These are phyloP conservation scores for Habrosyne pyritoides DNA, from an alignment of 2,888 invertebrate genomes.

Conservation along the genomic window DNA sequence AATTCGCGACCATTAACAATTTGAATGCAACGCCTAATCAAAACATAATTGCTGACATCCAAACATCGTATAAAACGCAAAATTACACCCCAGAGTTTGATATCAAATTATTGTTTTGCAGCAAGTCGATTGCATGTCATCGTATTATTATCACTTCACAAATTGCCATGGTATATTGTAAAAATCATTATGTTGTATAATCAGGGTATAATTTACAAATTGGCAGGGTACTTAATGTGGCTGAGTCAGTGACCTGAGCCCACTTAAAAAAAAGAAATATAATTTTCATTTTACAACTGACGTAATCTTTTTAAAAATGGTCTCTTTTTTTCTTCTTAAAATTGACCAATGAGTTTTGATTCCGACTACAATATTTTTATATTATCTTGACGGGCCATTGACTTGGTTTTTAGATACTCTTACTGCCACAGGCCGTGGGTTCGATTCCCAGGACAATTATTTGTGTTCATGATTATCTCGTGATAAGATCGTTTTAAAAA, in stretches of 20 bases:
- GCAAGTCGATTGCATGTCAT: slow-evolving; percentile 41
- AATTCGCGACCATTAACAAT: slow-evolving; percentile 24
- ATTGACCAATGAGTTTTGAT: too few relatives aligned
- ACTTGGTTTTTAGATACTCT: too few relatives aligned
- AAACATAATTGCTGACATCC: slow-evolving; percentile 37
- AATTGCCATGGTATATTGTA: not conserved
- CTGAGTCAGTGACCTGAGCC: not conserved
- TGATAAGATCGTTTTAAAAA: not conserved
- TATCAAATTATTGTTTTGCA: slow-evolving; percentile 49
- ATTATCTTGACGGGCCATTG: too few relatives aligned
- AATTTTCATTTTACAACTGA: too few relatives aligned
- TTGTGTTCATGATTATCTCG: too few relatives aligned
- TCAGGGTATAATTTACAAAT: slow-evolving; percentile 1
- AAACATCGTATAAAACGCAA: slow-evolving; percentile 44
- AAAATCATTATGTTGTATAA: not conserved
- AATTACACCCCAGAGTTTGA: slow-evolving; percentile 33
- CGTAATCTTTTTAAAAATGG: too few relatives aligned
- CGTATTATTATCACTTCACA: slow-evolving; percentile 31
- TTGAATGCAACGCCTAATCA: slow-evolving; percentile 41
- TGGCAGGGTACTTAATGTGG: not conserved
- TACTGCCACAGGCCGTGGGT: too few relatives aligned
- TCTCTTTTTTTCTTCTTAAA: too few relatives aligned
- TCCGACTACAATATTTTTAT: too few relatives aligned
- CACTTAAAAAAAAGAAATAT: too few relatives aligned
- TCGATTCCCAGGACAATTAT: too few relatives aligned